Evolutionary conservation across 2,113 vertebrate species (phyloP).

Genomic region (Chaetodon auriga): DNA sequence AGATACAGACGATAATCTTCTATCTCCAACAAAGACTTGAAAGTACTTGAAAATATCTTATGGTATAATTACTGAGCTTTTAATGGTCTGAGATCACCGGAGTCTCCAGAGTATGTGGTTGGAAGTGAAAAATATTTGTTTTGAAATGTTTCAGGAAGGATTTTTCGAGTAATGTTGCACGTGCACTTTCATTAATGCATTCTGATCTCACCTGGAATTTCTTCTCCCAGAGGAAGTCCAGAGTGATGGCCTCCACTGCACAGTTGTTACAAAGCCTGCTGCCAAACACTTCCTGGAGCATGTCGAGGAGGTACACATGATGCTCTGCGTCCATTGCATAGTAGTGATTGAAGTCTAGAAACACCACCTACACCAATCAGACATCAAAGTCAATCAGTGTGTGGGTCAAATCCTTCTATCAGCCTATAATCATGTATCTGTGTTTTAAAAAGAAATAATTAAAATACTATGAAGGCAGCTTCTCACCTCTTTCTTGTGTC

Average conservation of each 20-base stretch:
- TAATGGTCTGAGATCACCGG: not conserved
- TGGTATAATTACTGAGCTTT: not conserved
- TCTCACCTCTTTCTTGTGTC: constrained; percentile 85
- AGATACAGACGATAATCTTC: not conserved
- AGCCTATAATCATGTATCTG: not conserved
- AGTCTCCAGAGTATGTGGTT: not conserved
- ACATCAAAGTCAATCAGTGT: not conserved
- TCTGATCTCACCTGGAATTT: constrained; percentile 88
- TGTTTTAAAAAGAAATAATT: not conserved
- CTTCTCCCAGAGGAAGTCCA: constrained; percentile 92
- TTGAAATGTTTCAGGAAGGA: not conserved
- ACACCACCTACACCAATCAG: constrained; percentile 85
- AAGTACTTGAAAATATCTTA: not conserved
- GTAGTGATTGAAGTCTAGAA: constrained; percentile 98
- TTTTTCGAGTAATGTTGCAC: too few species aligned
- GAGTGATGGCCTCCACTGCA: constrained; percentile 89
- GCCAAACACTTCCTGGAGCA: constrained; percentile 91
- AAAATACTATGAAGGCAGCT: not conserved
- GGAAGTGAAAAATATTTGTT: not conserved
- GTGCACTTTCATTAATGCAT: not conserved
- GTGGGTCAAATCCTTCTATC: not conserved
- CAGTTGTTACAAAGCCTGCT: constrained; percentile 88
- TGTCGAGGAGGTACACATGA: constrained; percentile 88
- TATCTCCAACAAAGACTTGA: not conserved
- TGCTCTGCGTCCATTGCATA: constrained; percentile 94